Conservation (phyloP, 2,888 invertebrate species). For the Drosophila algonquin region DNA sequence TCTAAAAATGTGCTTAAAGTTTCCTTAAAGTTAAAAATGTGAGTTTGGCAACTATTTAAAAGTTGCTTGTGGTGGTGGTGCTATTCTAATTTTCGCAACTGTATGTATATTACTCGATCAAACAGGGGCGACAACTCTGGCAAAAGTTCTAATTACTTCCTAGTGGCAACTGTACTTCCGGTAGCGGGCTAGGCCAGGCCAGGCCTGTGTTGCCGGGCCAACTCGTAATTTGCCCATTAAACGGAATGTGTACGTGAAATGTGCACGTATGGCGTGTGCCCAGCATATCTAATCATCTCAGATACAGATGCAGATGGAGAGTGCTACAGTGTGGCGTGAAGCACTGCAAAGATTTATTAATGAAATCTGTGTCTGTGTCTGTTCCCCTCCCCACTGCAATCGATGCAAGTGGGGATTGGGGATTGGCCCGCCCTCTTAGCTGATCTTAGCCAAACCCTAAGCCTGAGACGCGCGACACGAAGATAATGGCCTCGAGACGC, state of each 20-base stretch:
- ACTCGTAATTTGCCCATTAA: slow-evolving; percentile 61
- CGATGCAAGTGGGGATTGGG: slow-evolving; percentile 32
- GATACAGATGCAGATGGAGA: slow-evolving; percentile 2
- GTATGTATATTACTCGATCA: not conserved
- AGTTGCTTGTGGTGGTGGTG: no score
- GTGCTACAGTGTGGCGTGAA: not conserved
- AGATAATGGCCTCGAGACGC: not conserved
- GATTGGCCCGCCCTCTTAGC: slow-evolving; percentile 16
- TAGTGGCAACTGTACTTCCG: slow-evolving; percentile 65
- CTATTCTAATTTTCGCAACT: no score
- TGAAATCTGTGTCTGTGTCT: slow-evolving; percentile 21
- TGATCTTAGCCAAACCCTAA: slow-evolving; percentile 18
- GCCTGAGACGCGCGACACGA: slow-evolving; percentile 3
- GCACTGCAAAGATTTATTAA: slow-evolving; percentile 46
- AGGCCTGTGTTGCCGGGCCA: slow-evolving; percentile 58
- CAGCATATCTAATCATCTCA: slow-evolving; percentile 33
- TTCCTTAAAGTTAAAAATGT: no score
- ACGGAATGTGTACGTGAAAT: slow-evolving; percentile 36
- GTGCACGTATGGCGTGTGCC: slow-evolving; percentile 16
- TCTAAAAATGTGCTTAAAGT: no score
- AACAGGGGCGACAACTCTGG: slow-evolving; percentile 16
- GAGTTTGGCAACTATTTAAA: no score
- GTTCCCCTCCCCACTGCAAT: not conserved
- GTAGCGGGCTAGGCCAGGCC: slow-evolving; percentile 17
- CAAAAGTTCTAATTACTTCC: slow-evolving; percentile 15